Evolutionary conservation across 2,113 vertebrate genomes (phyloP).

Genomic region (Nannospalax galili): DNA sequence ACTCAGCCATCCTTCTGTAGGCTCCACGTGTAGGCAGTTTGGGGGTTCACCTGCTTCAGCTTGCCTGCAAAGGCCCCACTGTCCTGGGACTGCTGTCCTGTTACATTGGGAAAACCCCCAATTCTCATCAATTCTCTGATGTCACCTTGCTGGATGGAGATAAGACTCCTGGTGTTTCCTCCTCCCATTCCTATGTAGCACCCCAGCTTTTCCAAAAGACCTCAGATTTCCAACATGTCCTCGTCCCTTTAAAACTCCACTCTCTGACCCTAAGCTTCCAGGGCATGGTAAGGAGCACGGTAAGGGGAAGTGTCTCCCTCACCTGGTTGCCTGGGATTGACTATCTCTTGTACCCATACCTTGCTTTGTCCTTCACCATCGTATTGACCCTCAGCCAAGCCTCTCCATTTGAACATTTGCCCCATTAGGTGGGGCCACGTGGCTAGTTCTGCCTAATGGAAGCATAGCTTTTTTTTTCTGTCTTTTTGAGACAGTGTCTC

Average conservation of each 20-base stretch:
- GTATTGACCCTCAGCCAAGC: background rate
- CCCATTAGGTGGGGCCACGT: rapidly evolving
- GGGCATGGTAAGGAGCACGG: background rate
- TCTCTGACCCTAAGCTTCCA: background rate
- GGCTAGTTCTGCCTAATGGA: background rate
- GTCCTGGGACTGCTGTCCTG: background rate
- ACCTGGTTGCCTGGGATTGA: background rate
- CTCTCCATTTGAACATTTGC: background rate
- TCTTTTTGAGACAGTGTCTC: too few relatives aligned
- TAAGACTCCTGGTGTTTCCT: background rate
- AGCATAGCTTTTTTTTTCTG: background rate
- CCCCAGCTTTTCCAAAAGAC: background rate
- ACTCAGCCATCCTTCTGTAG: background rate
- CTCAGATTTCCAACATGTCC: rapidly evolving
- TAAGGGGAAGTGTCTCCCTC: rapidly evolving
- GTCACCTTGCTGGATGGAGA: background rate
- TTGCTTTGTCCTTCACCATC: background rate
- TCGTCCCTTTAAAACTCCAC: background rate
- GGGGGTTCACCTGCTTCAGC: background rate
- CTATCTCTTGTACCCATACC: background rate
- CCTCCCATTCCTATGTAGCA: background rate
- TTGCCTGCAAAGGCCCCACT: background rate
- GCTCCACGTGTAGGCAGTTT: background rate
- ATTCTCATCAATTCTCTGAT: background rate
- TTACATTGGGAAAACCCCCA: background rate